These are phyloP conservation scores for Myzus persicae DNA, from an alignment of 1,140 invertebrate species.

Conservation along the genomic window DNA sequence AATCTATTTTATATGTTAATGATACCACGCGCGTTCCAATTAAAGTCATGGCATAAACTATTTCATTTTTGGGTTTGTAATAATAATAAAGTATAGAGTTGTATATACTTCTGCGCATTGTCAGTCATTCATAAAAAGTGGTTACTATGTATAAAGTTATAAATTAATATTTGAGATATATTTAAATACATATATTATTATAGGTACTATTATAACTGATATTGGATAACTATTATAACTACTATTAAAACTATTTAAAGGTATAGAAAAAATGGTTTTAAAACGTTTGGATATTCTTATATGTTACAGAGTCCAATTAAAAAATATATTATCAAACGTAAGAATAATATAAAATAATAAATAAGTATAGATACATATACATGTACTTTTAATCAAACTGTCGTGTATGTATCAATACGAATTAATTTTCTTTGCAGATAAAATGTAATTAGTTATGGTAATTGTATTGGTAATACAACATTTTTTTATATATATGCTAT, in stretches of 20 bases:
- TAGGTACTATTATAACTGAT: not conserved
- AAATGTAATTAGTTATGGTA: not conserved
- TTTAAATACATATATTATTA: not conserved
- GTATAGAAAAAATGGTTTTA: not conserved
- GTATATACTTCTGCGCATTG: not conserved
- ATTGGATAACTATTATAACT: not conserved
- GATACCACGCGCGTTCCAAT: not conserved
- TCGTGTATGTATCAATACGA: not conserved
- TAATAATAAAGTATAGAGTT: not conserved
- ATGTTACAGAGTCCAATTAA: not conserved
- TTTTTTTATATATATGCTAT: too few relatives aligned
- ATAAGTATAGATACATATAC: not conserved
- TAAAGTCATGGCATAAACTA: not conserved
- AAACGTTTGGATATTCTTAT: not conserved
- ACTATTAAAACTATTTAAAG: too few relatives aligned
- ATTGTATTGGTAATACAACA: not conserved
- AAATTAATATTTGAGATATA: slow-evolving; percentile 1
- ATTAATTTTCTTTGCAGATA: not conserved
- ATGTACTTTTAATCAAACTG: not conserved
- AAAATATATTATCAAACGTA: not conserved
- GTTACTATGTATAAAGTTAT: not conserved
- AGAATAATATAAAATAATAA: not conserved
- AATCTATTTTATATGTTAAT: not conserved
- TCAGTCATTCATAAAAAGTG: not conserved
- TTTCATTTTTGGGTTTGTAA: not conserved